Conservation (phyloP, 2,797 vertebrate species). For the Micromesistius poutassou region DNA sequence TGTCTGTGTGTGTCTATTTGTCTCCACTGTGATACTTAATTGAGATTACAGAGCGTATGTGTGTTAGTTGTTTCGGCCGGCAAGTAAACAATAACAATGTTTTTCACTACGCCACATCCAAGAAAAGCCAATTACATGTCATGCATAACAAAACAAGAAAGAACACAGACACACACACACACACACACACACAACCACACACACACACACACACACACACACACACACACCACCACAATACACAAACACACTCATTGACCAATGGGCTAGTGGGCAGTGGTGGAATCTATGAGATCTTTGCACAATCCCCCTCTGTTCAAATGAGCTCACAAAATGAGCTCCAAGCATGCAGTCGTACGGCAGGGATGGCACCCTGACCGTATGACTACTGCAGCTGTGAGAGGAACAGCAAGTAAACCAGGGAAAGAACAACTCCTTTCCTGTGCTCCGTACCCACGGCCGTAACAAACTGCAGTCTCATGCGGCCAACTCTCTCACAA, state of each 20-base stretch:
- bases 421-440: slow-evolving; percentile 54
- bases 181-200: slow-evolving; percentile 21
- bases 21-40: slow-evolving; percentile 38
- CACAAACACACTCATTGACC: slow-evolving; percentile 38
- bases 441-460: slow-evolving; percentile 46
- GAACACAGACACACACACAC: slow-evolving; percentile 27
- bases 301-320: slow-evolving; percentile 69
- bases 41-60: slow-evolving; percentile 32
- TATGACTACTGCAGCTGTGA: slow-evolving; percentile 46
- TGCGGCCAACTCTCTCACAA: slow-evolving; percentile 5
- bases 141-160: slow-evolving; percentile 14
- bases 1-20: slow-evolving; percentile 25
- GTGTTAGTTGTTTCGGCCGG: slow-evolving; percentile 6
- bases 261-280: slow-evolving; percentile 62
- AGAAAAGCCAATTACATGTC: not conserved
- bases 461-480: slow-evolving; percentile 45
- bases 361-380: slow-evolving; percentile 63
- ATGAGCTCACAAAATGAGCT: slow-evolving; percentile 68
- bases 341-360: slow-evolving; percentile 54
- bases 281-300: slow-evolving; percentile 70
- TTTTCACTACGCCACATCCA: not conserved
- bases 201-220: slow-evolving; percentile 35
- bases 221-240: slow-evolving; percentile 14
- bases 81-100: slow-evolving; percentile 14
- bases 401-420: slow-evolving; percentile 23